Evolutionary conservation across 1,140 invertebrate genomes (phyloP).

Genomic region (Diachasma alloeum): DNA sequence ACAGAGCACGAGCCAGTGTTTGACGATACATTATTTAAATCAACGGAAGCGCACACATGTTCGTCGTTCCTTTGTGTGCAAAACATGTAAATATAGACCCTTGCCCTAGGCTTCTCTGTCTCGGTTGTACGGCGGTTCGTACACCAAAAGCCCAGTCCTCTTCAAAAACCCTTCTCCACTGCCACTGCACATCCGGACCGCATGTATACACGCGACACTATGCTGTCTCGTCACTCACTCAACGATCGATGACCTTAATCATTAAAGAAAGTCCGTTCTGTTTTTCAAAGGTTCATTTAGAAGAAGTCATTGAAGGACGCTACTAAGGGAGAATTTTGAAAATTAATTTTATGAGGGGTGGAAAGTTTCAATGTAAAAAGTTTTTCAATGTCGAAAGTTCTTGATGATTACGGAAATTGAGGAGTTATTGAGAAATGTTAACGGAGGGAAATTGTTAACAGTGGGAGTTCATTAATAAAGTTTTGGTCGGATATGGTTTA

Average conservation of each 20-base stretch:
- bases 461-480: background rate
- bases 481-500: background rate
- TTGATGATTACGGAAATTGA: background rate
- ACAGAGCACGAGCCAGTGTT: conserved; percentile 31
- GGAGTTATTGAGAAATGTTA: background rate
- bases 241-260: no score
- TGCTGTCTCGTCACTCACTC: no score
- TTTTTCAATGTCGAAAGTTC: background rate
- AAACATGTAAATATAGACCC: conserved; percentile 42
- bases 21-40: conserved; percentile 52
- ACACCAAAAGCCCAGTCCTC: no score
- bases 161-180: no score
- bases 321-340: background rate
- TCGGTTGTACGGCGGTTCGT: no score
- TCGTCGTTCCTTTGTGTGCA: conserved; percentile 43
- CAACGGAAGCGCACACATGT: conserved; percentile 40
- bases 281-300: no score
- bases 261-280: no score
- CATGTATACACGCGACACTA: no score
- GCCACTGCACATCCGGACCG: no score
- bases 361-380: background rate
- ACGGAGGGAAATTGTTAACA: background rate
- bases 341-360: background rate
- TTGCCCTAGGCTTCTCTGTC: background rate
- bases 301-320: background rate